Evolutionary conservation across 2,888 invertebrate genomes (phyloP).

Genomic region (Electrophaes corylata): DNA sequence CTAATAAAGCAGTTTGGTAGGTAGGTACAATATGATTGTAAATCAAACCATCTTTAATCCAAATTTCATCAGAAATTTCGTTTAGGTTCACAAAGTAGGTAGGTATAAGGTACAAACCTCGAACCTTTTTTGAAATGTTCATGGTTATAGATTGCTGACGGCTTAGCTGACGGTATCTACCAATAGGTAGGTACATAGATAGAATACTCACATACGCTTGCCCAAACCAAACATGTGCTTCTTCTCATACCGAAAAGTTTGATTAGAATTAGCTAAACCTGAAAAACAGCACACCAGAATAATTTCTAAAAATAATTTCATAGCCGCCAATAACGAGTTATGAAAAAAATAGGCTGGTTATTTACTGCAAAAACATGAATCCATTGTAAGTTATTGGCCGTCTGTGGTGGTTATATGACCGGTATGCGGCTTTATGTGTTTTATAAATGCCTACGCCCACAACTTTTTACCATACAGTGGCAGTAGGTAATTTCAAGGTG

Average conservation of each 20-base stretch:
- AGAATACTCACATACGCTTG: conserved; percentile 53
- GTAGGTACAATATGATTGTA: no score
- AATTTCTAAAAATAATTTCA: conserved; percentile 46
- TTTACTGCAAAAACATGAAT: conserved; percentile 51
- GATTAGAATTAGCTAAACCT: conserved; percentile 39
- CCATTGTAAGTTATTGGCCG: conserved; percentile 50
- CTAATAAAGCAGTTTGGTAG: no score
- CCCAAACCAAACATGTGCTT: conserved; percentile 50
- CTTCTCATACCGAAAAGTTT: conserved; percentile 56
- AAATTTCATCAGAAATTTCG: no score
- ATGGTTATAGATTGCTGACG: no score
- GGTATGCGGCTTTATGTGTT: conserved; percentile 40
- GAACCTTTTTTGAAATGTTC: no score
- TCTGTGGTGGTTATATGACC: conserved; percentile 51
- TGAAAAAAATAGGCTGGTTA: conserved; percentile 43
- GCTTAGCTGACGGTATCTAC: no score
- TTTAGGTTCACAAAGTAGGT: no score
- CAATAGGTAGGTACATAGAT: neutral
- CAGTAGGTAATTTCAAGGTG: conserved; percentile 42
- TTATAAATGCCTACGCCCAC: conserved; percentile 54
- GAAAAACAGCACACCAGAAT: conserved; percentile 41
- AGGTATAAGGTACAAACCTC: no score
- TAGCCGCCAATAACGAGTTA: conserved; percentile 47
- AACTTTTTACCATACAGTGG: conserved; percentile 42
- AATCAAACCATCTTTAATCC: no score